A percentile compares a stretch with the other conserved stretches of the same genome.
These are phyloP conservation scores for Lysiphlebus fabarum DNA, from an alignment of 1,140 invertebrate species.

Conservation along the genomic window DNA sequence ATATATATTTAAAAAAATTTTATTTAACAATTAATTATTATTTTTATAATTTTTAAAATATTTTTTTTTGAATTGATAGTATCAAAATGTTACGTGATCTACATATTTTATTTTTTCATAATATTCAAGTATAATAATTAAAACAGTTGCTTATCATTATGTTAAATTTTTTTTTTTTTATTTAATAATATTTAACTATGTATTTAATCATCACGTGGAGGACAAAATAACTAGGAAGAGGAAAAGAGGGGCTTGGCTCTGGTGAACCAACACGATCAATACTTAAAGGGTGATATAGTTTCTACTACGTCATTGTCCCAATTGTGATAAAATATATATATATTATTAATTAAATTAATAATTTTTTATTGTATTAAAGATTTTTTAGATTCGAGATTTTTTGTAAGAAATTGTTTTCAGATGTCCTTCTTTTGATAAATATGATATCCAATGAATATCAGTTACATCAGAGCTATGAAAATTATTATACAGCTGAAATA, in stretches of 20 bases:
- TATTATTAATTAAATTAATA: too few relatives aligned
- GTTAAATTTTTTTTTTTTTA: too few relatives aligned
- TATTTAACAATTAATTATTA: too few relatives aligned
- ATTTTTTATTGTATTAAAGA: too few relatives aligned
- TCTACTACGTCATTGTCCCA: constrained; percentile 33
- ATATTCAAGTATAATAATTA: neutral
- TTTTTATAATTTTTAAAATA: too few relatives aligned
- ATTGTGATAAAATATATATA: constrained; percentile 30
- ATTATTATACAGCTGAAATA: too few relatives aligned
- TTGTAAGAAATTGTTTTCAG: too few relatives aligned
- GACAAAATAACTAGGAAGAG: neutral
- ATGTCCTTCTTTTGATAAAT: too few relatives aligned
- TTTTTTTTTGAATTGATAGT: too few relatives aligned
- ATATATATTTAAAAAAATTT: neutral
- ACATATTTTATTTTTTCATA: constrained; percentile 6
- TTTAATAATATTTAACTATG: neutral
- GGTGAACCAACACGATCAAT: constrained; percentile 34
- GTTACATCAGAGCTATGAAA: too few relatives aligned
- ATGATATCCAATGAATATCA: too few relatives aligned
- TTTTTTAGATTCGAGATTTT: too few relatives aligned
- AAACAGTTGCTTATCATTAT: neutral
- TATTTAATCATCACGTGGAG: neutral
- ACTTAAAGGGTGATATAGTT: constrained; percentile 43
- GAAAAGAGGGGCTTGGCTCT: constrained; percentile 32
- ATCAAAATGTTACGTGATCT: neutral